phyloP scores from a whole-genome alignment of 30 jellyfish, hydroid and myxozoan species.

The Catostylus mosaicus region DNA sequence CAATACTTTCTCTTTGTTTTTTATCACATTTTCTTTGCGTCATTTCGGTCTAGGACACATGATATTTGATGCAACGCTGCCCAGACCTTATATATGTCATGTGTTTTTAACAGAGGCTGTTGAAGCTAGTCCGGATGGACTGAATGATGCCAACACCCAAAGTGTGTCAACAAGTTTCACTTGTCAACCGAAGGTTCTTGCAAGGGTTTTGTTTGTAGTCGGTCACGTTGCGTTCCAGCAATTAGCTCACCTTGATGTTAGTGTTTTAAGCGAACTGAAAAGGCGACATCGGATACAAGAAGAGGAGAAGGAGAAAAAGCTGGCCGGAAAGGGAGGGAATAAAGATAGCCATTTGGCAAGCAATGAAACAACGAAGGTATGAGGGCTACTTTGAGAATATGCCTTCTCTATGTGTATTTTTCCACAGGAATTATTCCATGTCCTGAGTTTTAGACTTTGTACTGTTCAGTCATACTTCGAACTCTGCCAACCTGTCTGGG shows the following conservation, averaged over 20 bases:
- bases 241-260: constrained; percentile 86
- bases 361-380: constrained; percentile 37
- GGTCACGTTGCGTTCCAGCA: constrained; percentile 94
- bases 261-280: constrained; percentile 84
- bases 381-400: not conserved
- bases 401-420: no score
- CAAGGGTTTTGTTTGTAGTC: constrained; percentile 84
- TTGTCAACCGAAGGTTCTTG: constrained; percentile 82
- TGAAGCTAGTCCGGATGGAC: constrained; percentile 1
- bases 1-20: no score
- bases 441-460: no score
- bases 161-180: not conserved
- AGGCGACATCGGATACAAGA: constrained; percentile 87
- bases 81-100: no score
- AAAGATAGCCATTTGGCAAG: constrained; percentile 22
- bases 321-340: constrained; percentile 35
- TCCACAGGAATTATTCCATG: no score
- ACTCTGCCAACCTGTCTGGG: no score
- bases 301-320: constrained; percentile 75
- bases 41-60: no score
- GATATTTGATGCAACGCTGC: no score
- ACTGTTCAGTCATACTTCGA: no score
- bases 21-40: no score
- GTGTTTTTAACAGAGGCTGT: constrained; percentile 7
- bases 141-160: not conserved